Evolutionary conservation across 2,113 vertebrate genomes (phyloP).

Genomic region (Desmodus rotundus): DNA sequence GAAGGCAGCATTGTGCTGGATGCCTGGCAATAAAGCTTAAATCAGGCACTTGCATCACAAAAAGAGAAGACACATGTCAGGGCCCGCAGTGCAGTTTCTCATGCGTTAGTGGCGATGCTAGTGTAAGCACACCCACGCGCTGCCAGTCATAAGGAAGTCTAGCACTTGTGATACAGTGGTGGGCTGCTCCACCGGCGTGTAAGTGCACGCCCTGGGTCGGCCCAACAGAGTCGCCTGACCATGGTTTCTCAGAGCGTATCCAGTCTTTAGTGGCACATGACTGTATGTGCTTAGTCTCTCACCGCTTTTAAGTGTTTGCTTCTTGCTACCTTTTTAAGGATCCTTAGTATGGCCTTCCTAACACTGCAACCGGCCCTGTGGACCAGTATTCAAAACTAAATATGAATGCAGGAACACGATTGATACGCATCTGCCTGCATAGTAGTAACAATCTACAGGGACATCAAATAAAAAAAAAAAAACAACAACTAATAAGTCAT

Average conservation of each 20-base stretch:
- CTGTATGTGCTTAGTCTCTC: not conserved
- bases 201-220: too few species aligned
- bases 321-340: not conserved
- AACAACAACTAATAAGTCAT: not conserved
- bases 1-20: not conserved
- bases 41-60: not conserved
- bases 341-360: not conserved
- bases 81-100: too few species aligned
- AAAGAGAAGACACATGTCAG: not conserved
- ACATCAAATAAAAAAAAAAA: not conserved
- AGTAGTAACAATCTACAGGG: too few species aligned
- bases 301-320: not conserved
- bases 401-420: not conserved
- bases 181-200: not conserved
- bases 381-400: not conserved
- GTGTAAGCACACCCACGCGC: not conserved
- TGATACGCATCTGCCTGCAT: rapidly evolving
- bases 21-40: not conserved
- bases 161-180: rapidly evolving
- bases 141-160: not conserved
- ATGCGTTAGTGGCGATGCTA: not conserved
- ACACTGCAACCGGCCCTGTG: not conserved
- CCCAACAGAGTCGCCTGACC: too few species aligned
- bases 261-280: too few species aligned
- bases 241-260: not conserved